A percentile compares a stretch with the other conserved stretches of the same genome.
These are phyloP conservation scores for Aplidium turbinatum DNA, from an alignment of 23 tunicate species.

Conservation along the genomic window DNA sequence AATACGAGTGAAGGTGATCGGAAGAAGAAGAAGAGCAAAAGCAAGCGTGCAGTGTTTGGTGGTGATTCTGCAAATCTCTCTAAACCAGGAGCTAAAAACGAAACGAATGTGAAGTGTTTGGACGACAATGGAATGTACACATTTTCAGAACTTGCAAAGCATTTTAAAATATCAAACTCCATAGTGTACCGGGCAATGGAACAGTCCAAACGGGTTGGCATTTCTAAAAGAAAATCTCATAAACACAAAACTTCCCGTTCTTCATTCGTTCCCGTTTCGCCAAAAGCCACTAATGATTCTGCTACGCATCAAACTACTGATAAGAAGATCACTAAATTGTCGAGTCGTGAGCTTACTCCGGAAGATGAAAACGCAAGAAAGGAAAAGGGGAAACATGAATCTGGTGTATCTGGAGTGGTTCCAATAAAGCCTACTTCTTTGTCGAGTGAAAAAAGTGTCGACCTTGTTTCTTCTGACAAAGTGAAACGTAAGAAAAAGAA, in stretches of 20 bases:
- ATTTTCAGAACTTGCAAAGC: constrained; percentile 85
- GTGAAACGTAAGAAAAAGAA: constrained; percentile 83
- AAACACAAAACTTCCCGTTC: no score
- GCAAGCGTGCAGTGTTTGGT: constrained; percentile 57
- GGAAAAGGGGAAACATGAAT: no score
- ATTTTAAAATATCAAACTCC: constrained; percentile 83
- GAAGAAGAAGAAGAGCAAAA: constrained; percentile 49
- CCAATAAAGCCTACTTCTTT: constrained; percentile 34
- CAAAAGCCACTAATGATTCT: no score
- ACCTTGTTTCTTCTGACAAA: neutral
- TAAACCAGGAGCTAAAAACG: neutral
- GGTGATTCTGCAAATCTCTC: constrained; percentile 35
- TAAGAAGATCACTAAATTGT: no score
- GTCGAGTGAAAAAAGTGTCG: constrained; percentile 41
- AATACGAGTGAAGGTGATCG: neutral
- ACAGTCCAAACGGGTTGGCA: constrained; percentile 46
- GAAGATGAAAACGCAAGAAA: no score
- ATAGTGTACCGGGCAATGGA: constrained; percentile 78
- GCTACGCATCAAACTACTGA: no score
- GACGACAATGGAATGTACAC: constrained; percentile 61
- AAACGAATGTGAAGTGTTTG: neutral
- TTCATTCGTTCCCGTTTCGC: no score
- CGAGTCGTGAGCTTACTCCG: no score
- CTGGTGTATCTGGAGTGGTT: no score
- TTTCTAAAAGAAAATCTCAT: neutral